These are phyloP conservation scores for Phrynocephalus forsythii DNA, from an alignment of 2,797 vertebrate genomes.

Conservation along the genomic window DNA sequence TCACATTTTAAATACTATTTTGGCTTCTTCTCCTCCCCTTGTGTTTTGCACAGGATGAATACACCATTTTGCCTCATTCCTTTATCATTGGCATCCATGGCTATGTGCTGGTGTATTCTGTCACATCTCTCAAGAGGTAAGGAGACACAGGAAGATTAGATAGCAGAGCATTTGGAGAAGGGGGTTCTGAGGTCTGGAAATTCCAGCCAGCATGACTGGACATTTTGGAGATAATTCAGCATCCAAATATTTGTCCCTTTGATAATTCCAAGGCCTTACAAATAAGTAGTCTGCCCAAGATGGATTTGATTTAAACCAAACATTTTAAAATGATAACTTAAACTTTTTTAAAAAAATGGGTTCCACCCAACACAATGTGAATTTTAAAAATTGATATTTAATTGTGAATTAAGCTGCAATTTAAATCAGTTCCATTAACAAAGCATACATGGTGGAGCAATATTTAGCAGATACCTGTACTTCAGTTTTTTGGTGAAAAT, in stretches of 20 bases:
- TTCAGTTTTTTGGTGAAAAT: too few relatives aligned
- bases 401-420: too few relatives aligned
- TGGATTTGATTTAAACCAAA: too few relatives aligned
- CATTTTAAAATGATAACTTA: too few relatives aligned
- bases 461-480: too few relatives aligned
- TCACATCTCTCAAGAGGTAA: conserved; percentile 88
- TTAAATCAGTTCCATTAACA: too few relatives aligned
- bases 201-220: not conserved
- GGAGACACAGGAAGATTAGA: not conserved
- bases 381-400: too few relatives aligned
- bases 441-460: too few relatives aligned
- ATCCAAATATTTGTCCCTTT: not conserved
- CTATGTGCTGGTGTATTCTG: conserved; percentile 85
- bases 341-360: too few relatives aligned
- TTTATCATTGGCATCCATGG: conserved; percentile 85
- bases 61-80: conserved; percentile 87
- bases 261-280: not conserved
- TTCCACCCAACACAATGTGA: too few relatives aligned
- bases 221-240: not conserved
- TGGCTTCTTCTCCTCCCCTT: not conserved
- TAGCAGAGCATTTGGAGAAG: not conserved
- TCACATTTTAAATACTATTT: not conserved
- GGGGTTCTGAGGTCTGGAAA: not conserved
- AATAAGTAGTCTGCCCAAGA: not conserved
- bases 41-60: conserved; percentile 80